These are phyloP conservation scores for Drosophila seguyi DNA, from an alignment of 1,140 invertebrate species.

Conservation along the genomic window DNA sequence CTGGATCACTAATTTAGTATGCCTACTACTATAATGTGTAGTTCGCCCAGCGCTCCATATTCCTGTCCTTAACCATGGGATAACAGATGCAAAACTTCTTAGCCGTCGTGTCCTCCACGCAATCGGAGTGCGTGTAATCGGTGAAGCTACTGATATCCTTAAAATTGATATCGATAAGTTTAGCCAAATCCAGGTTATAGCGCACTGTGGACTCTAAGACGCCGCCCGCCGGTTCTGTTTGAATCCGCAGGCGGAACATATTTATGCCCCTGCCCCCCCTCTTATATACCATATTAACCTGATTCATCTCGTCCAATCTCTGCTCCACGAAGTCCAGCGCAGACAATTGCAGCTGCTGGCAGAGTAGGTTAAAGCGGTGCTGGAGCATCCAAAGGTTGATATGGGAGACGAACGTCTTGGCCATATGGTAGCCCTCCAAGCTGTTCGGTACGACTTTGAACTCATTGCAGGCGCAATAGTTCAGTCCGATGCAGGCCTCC, in stretches of 20 bases:
- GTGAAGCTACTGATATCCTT: slow-evolving; percentile 87
- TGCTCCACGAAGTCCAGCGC: slow-evolving; percentile 33
- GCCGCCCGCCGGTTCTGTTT: slow-evolving; percentile 60
- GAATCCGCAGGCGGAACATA: too few species aligned
- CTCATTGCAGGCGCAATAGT: slow-evolving; percentile 91
- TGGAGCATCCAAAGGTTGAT: slow-evolving; percentile 76
- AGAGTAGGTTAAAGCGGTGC: slow-evolving; percentile 22
- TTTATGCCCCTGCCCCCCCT: too few species aligned
- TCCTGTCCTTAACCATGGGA: neutral
- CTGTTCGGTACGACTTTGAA: slow-evolving; percentile 82
- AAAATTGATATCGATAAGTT: slow-evolving; percentile 28
- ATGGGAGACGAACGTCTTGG: slow-evolving; percentile 84
- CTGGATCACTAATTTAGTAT: neutral
- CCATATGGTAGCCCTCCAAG: slow-evolving; percentile 77
- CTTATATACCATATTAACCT: too few species aligned
- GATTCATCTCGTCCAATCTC: neutral
- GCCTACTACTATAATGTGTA: neutral
- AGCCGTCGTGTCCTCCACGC: slow-evolving; percentile 85
- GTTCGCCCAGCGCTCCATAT: slow-evolving; percentile 23
- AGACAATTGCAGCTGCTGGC: slow-evolving; percentile 27
- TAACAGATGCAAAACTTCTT: slow-evolving; percentile 86
- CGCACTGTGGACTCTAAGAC: slow-evolving; percentile 87
- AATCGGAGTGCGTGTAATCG: slow-evolving; percentile 85
- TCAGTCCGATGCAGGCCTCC: slow-evolving; percentile 89
- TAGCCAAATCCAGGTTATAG: slow-evolving; percentile 55